Evolutionary conservation across 2,113 vertebrate species (phyloP).

Genomic region (Stercorarius parasiticus): DNA sequence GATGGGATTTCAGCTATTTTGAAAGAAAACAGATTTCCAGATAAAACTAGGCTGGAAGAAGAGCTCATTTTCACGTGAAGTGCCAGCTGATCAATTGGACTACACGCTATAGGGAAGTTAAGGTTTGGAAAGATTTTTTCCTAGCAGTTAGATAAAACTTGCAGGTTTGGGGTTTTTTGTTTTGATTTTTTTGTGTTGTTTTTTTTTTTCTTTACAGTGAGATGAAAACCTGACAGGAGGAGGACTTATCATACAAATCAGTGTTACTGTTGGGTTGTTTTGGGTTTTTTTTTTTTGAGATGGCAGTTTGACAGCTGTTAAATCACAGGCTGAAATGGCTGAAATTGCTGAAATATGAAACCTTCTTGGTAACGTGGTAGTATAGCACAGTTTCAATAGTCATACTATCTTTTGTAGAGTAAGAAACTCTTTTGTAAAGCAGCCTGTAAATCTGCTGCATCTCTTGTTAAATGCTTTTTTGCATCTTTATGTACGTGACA

Average conservation of each 20-base stretch:
- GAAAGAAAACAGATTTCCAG: not conserved
- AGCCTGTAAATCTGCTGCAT: not conserved
- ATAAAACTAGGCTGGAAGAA: not conserved
- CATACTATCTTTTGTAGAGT: not conserved
- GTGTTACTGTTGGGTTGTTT: not conserved
- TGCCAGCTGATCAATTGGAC: not conserved
- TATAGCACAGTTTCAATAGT: not conserved
- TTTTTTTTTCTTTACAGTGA: not conserved
- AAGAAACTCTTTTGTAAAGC: not conserved
- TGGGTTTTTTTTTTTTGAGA: not conserved
- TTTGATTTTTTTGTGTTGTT: not conserved
- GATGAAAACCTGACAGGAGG: not conserved
- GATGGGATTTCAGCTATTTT: not conserved
- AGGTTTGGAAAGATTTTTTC: not conserved
- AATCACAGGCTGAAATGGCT: not conserved
- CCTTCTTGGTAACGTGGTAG: not conserved
- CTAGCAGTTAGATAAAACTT: not conserved
- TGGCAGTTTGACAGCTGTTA: not conserved
- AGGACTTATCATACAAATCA: not conserved
- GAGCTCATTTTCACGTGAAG: not conserved
- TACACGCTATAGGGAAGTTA: not conserved
- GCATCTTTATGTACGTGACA: not conserved
- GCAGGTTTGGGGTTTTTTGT: rapidly evolving
- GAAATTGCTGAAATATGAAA: not conserved
- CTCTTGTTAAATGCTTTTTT: not conserved